Evolutionary conservation across 2,888 invertebrate genomes (phyloP).

Genomic region (Drosophila planitibia): DNA sequence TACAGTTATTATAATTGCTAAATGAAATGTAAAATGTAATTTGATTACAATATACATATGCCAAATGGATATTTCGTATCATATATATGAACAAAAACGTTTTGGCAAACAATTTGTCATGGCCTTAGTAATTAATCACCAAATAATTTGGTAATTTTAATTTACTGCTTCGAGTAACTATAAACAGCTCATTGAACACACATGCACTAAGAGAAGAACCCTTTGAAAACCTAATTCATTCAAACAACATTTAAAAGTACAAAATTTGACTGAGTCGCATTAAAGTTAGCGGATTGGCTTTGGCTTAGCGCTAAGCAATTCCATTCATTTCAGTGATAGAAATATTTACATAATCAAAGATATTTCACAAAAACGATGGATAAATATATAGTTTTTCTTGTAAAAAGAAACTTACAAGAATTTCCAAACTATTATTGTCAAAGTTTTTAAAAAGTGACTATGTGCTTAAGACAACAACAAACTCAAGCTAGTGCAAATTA

Average conservation of each 20-base stretch:
- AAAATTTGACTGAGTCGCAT: neutral
- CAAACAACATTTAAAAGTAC: neutral
- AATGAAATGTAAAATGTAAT: constrained; percentile 48
- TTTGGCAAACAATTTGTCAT: constrained; percentile 48
- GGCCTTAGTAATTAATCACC: constrained; percentile 72
- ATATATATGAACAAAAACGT: constrained; percentile 18
- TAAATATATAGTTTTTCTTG: too few relatives aligned
- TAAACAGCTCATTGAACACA: constrained; percentile 56
- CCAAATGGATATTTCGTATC: constrained; percentile 18
- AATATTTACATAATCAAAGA: too few relatives aligned
- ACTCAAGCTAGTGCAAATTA: neutral
- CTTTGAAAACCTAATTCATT: neutral
- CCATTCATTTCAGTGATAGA: too few relatives aligned
- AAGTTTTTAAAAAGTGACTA: neutral
- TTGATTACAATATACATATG: constrained; percentile 22
- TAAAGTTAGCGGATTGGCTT: neutral
- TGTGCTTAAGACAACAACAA: neutral
- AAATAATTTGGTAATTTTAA: constrained; percentile 80
- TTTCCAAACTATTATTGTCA: too few relatives aligned
- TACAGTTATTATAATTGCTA: constrained; percentile 42
- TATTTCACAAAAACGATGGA: too few relatives aligned
- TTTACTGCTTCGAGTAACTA: constrained; percentile 57
- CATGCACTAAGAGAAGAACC: constrained; percentile 9
- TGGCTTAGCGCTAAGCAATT: neutral
- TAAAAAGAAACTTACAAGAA: too few relatives aligned